These are phyloP conservation scores for Thinocorus orbignyianus DNA, from an alignment of 2,113 vertebrate genomes.

Conservation along the genomic window DNA sequence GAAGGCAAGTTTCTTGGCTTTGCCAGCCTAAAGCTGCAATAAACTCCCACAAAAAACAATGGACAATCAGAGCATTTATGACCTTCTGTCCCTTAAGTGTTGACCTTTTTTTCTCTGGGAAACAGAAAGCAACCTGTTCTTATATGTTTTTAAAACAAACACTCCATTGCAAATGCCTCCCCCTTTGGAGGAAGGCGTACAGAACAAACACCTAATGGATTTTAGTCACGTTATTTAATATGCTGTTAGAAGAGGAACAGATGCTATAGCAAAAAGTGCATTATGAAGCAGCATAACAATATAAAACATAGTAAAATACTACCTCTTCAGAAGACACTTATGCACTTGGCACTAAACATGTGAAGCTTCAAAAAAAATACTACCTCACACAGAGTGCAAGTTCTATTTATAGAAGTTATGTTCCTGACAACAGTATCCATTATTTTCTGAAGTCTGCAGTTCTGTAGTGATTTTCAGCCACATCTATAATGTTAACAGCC, in stretches of 20 bases:
- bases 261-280: neutral
- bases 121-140: conserved; percentile 32
- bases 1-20: neutral
- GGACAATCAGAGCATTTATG: neutral
- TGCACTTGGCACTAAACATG: neutral
- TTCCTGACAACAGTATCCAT: neutral
- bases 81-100: conserved; percentile 7
- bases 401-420: neutral
- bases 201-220: neutral
- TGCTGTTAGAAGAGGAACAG: neutral
- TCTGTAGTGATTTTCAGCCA: neutral
- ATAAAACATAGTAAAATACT: neutral
- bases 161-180: neutral
- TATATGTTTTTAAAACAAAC: conserved; percentile 27
- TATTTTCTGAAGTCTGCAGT: neutral
- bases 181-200: neutral
- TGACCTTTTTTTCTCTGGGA: neutral
- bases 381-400: neutral
- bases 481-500: neutral
- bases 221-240: neutral
- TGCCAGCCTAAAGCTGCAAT: conserved; percentile 14
- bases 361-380: neutral
- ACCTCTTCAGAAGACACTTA: neutral
- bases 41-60: conserved; percentile 39
- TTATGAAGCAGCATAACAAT: neutral